A percentile compares a stretch with the other conserved stretches of the same genome.
Conservation (phyloP, 2,113 vertebrate genomes). For the Apistogramma diplotaenia region DNA sequence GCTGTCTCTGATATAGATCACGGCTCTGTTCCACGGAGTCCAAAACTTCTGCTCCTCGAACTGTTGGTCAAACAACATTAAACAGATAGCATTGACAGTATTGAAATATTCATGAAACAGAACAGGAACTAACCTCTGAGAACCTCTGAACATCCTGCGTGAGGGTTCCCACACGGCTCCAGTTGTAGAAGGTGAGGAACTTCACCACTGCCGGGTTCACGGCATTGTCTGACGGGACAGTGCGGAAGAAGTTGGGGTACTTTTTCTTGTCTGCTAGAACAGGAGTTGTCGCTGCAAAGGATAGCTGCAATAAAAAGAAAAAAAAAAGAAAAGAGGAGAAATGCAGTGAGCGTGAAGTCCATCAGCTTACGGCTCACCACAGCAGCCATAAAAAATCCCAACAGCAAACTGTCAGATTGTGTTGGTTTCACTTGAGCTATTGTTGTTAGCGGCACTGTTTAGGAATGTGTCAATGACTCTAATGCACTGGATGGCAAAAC, state of each 20-base stretch:
- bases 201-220: conserved; percentile 98
- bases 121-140: conserved; percentile 86
- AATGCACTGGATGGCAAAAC: neutral
- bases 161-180: conserved; percentile 95
- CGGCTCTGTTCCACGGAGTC: neutral
- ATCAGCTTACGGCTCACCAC: neutral
- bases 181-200: conserved; percentile 91
- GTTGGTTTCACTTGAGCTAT: neutral
- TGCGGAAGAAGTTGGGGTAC: conserved; percentile 98
- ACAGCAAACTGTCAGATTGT: neutral
- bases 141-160: conserved; percentile 98
- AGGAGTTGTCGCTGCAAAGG: conserved; percentile 96
- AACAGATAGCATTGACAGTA: neutral
- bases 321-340: conserved; percentile 26
- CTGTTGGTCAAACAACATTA: neutral
- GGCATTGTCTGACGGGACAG: conserved; percentile 96
- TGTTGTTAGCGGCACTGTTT: neutral
- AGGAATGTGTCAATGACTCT: neutral
- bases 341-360: neutral
- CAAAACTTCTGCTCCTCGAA: neutral
- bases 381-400: neutral
- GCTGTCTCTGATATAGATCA: neutral
- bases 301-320: conserved; percentile 82
- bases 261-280: conserved; percentile 98
- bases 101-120: neutral